Conservation (phyloP, 2,113 vertebrate genomes). For the Emydocephalus ijimae region DNA sequence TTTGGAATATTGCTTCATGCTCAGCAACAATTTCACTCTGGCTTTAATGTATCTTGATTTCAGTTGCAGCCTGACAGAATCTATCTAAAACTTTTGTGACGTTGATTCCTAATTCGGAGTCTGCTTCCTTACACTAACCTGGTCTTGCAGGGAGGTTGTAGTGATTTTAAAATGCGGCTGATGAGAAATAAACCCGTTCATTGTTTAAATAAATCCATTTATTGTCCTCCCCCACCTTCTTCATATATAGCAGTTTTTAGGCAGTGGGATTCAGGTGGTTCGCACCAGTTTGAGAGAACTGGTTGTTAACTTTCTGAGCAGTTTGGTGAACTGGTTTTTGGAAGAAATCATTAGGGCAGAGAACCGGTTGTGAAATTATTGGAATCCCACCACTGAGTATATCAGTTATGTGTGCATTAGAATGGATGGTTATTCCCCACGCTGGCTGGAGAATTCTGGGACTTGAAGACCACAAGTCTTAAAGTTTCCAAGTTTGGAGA, state of each 20-base stretch:
- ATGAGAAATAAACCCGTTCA: not conserved
- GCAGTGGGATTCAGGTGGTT: slow-evolving; percentile 19
- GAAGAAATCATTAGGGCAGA: too few relatives aligned
- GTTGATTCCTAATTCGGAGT: not conserved
- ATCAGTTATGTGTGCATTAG: slow-evolving; percentile 45
- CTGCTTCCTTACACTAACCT: not conserved
- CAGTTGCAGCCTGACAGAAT: not conserved
- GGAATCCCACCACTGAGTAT: slow-evolving; percentile 7
- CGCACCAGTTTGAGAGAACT: too few relatives aligned
- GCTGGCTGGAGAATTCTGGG: too few relatives aligned
- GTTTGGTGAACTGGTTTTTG: too few relatives aligned
- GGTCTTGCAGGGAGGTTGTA: not conserved
- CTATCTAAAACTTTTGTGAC: not conserved
- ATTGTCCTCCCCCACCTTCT: too few relatives aligned
- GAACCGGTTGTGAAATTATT: too few relatives aligned
- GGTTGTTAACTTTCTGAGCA: too few relatives aligned
- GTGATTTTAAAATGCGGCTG: not conserved
- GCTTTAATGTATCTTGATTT: too few relatives aligned
- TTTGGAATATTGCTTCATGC: not conserved
- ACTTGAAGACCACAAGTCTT: too few relatives aligned
- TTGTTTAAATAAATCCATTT: not conserved
- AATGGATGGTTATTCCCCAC: slow-evolving; percentile 11
- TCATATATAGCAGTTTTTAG: slow-evolving; percentile 28
- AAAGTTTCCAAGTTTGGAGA: not conserved
- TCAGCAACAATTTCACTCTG: not conserved